Percentiles rank a stretch among this genome's conserved stretches.
phyloP scores from a whole-genome alignment of 2,888 invertebrate genomes.

The Andrena chrysosceles region DNA sequence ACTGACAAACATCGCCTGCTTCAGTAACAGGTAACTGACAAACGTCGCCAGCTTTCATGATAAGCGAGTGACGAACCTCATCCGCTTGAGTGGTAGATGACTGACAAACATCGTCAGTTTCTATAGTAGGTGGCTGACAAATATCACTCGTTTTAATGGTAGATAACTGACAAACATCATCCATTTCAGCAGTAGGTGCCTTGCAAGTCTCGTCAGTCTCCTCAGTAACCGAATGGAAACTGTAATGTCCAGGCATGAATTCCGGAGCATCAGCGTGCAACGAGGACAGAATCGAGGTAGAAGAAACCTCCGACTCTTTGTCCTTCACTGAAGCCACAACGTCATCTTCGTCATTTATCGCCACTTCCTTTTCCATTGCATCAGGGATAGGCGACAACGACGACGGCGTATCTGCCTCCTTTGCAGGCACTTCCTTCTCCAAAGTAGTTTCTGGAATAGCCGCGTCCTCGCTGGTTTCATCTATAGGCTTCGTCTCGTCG shows the following conservation, averaged over 20 bases:
- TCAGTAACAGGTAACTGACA: background rate
- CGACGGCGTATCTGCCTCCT: conserved; percentile 39
- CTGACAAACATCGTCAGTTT: background rate
- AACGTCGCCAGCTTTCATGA: background rate
- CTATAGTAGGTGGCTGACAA: background rate
- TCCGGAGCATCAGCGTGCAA: conserved; percentile 4
- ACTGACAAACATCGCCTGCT: background rate
- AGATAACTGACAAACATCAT: background rate
- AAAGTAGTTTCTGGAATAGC: conserved; percentile 4
- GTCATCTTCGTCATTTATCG: no score
- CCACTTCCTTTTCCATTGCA: conserved; percentile 34
- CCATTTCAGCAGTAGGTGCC: background rate
- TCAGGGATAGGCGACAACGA: conserved; percentile 52
- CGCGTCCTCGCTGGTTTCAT: conserved; percentile 46
- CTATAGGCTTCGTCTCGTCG: conserved; percentile 43
- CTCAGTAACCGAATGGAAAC: background rate
- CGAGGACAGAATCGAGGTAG: background rate
- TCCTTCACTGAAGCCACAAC: background rate
- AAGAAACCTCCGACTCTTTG: background rate
- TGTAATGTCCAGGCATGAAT: conserved; percentile 18
- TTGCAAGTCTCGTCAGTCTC: background rate
- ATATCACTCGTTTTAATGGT: background rate
- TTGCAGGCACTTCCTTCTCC: conserved; percentile 24
- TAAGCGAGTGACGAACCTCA: background rate
- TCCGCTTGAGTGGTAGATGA: background rate